These are phyloP conservation scores for Mastigias papua DNA, from an alignment of 30 jellyfish, hydroid and myxozoan species.

Conservation along the genomic window DNA sequence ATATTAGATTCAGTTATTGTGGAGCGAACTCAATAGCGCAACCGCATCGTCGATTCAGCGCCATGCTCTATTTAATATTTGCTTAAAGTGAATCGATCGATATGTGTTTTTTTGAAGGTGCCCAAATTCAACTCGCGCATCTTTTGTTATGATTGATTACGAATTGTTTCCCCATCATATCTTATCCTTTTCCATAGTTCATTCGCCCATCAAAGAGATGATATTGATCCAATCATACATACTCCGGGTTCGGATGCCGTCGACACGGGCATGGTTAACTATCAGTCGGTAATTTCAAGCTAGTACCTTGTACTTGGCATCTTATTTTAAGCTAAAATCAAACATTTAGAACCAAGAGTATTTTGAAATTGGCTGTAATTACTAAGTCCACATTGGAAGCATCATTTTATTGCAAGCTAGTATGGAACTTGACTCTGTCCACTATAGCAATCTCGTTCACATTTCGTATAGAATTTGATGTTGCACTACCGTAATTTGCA, in stretches of 20 bases:
- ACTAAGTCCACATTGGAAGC: too few species aligned
- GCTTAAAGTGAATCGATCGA: neutral
- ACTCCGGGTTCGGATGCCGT: constrained; percentile 61
- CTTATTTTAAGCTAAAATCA: neutral
- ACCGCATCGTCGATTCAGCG: neutral
- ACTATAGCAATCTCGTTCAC: too few species aligned
- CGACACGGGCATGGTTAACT: constrained; percentile 17
- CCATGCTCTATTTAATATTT: neutral
- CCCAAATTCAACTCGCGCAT: neutral
- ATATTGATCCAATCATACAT: neutral
- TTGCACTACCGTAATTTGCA: too few species aligned
- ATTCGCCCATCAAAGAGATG: constrained; percentile 29
- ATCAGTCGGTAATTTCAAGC: neutral
- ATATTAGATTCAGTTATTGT: neutral
- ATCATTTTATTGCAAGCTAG: neutral
- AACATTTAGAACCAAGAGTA: too few species aligned
- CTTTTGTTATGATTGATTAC: neutral
- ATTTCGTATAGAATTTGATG: too few species aligned
- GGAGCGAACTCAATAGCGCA: neutral
- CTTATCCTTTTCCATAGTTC: neutral
- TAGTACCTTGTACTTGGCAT: neutral
- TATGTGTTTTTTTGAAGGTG: neutral
- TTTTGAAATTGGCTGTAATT: too few species aligned
- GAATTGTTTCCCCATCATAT: neutral
- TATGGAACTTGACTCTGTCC: too few species aligned